Evolutionary conservation across 2,113 vertebrate genomes (phyloP), one percentile per base, ranked within the genome.

Genomic region (Microtus richardsoni): DNA sequence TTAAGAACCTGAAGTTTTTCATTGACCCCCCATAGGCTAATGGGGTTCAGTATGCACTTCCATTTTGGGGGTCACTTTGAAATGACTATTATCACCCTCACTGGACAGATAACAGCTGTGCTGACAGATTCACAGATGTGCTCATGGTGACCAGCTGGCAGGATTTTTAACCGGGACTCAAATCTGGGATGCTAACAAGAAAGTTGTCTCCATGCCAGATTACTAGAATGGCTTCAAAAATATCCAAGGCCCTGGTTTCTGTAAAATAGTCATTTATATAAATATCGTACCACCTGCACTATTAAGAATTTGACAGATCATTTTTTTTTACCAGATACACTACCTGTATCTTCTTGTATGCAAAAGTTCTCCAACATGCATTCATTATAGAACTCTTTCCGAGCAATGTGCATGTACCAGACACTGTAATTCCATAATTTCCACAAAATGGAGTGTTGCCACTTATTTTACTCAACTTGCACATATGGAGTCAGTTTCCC

Each of bases 221-320:
- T 90, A 49, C n/a, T 80, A 92, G 30, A 93, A 89, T 52, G 89
- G 24, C 21, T 88, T 33, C 64, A 92, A 64, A 47, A 7, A 64
- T 28, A 90, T 44, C 30, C 33, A 78, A 36, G 30, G 24, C 66
- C 17, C 30, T 4, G 26, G 16, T 78, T 95, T 95, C 68, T 70
- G 41, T 54, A 83, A n/a, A 83, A 77, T 41, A 30, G 14, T 93
- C 85, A 87, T 90, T 88, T 91, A 44, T 90, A 90, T 71, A 54
- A 92, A 92, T 41, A 88, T 47, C 36, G 2, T 54, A 87, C 14
- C 6, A 89, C 26, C 58, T 66, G 21, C 0, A 39, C 86, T 73
- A 30, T 60, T 89, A 68, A 74, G 75, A 64, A 89, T n/a, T 73
- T 90, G 80, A 91, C 36, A 88, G 83, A 44, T 44, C 60, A 64